A percentile compares a stretch with the other conserved stretches of the same genome.
phyloP scores from a whole-genome alignment of 2,797 vertebrate species.

The Bovichtus variegatus region DNA sequence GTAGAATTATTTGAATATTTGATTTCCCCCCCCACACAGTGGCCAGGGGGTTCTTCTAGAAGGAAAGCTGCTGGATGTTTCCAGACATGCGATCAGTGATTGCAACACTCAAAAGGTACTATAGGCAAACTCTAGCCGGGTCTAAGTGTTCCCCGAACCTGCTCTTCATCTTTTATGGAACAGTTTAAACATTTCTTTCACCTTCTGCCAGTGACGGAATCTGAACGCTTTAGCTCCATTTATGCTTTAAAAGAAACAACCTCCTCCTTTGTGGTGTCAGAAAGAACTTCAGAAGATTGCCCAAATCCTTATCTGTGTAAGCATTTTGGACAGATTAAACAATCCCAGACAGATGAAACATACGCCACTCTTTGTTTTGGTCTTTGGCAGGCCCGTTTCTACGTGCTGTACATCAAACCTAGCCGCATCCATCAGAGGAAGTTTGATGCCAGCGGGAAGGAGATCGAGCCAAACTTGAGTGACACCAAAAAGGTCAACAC shows the following conservation, averaged over 20 bases:
- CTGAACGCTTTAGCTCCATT: not conserved
- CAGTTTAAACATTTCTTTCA: not conserved
- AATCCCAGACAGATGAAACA: not conserved
- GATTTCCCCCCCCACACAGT: slow-evolving; percentile 69
- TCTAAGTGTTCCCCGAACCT: not conserved
- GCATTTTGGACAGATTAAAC: slow-evolving; percentile 1
- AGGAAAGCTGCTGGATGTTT: slow-evolving; percentile 87
- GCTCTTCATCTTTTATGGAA: not conserved
- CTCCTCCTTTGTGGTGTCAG: not conserved
- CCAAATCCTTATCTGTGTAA: not conserved
- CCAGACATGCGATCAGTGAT: slow-evolving; percentile 87
- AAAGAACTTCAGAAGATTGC: not conserved
- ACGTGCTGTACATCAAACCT: slow-evolving; percentile 88
- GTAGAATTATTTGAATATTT: not conserved
- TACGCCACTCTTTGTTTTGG: not conserved
- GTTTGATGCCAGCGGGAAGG: slow-evolving; percentile 88
- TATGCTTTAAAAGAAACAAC: not conserved
- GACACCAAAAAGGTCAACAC: slow-evolving; percentile 91
- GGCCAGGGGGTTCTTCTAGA: slow-evolving; percentile 88
- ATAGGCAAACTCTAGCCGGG: not conserved
- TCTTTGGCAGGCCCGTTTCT: slow-evolving; percentile 82
- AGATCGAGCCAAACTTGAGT: slow-evolving; percentile 92
- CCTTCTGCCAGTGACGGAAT: not conserved
- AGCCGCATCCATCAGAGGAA: slow-evolving; percentile 85
- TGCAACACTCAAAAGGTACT: slow-evolving; percentile 84